Evolutionary conservation across 2,797 vertebrate genomes (phyloP), one percentile per base, ranked within the genome.

Genomic region (Poecile montanus): DNA sequence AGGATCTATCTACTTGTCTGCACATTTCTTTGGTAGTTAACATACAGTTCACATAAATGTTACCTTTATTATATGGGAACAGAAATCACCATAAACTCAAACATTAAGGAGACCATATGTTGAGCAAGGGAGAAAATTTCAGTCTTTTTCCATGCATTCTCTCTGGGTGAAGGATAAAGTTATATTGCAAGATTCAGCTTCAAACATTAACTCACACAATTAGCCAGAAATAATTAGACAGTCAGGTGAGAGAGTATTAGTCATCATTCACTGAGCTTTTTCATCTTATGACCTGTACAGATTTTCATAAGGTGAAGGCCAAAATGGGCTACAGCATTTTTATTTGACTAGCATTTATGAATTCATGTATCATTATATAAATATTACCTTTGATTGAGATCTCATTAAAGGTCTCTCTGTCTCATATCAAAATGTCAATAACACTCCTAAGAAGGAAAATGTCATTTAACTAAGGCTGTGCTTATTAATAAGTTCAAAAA

Each of bases 381-480:
- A 89, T 95, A 95, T 97, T 97, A 97, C 72, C 93, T 97, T 96
- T 96, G 96, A 98, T 97, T 97, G 97, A 97, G 96, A 98, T 97
- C 95, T 97, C 93, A 94, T 96, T 97, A 97, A 94, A 97, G 92
- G 94, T 96, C 95, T 97, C 96, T 97, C 95, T 97, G 94, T 93
- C 95, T 97, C 97, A 97, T 97, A 98, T 97, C 97, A 98, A 99
- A 99, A 99, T 98, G 98, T 99, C 98, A 98, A 98, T 98, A 98
- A 98, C 98, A 97, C 94, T 98, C 98, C 98, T 98, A 98, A 98
- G 97, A 98, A 96, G 84, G 56, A 58, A 96, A 97, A 97, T 98
- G 98, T 97, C 98, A 99, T 98, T 99, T 98, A 97, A 98, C 97
- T 97, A 97, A 98, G 97, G 94, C 97, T 98, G 96, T 96, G 50